Percentiles rank a stretch among this genome's conserved stretches.
Conservation (phyloP, 1,140 invertebrate genomes). For the Papilio polyxenes region DNA sequence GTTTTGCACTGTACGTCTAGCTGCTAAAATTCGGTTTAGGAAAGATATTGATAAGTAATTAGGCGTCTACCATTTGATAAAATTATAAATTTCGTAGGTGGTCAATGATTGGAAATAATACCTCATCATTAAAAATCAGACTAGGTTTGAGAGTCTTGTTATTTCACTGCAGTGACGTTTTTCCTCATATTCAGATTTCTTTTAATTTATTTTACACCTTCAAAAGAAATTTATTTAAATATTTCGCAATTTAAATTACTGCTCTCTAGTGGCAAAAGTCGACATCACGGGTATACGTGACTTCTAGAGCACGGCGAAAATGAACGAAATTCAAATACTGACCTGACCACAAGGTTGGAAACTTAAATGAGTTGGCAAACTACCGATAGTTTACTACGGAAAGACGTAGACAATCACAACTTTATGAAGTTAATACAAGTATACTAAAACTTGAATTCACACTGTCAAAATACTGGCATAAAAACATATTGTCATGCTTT, state of each 20-base stretch:
- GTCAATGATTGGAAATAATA: no score
- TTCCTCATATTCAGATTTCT: not conserved
- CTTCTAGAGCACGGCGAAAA: not conserved
- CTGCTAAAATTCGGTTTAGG: no score
- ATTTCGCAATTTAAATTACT: not conserved
- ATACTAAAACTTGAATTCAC: not conserved
- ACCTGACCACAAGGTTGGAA: not conserved
- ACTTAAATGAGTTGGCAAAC: slow-evolving; percentile 10
- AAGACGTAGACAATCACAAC: not conserved
- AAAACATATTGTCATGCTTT: not conserved
- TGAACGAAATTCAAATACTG: not conserved
- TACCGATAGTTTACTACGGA: not conserved
- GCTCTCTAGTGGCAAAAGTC: not conserved
- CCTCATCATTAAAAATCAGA: no score
- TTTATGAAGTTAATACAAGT: not conserved
- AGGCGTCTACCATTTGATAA: no score
- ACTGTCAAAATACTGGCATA: not conserved
- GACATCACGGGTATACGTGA: not conserved
- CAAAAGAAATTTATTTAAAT: not conserved
- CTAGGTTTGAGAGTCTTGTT: no score
- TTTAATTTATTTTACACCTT: not conserved
- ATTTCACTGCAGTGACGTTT: not conserved
- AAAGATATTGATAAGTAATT: no score
- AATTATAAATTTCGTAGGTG: no score
- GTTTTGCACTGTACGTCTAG: no score